A percentile compares a stretch with the other conserved stretches of the same genome.
Conservation (phyloP, 1,140 invertebrate genomes). For the Tetragonula clypearis region DNA sequence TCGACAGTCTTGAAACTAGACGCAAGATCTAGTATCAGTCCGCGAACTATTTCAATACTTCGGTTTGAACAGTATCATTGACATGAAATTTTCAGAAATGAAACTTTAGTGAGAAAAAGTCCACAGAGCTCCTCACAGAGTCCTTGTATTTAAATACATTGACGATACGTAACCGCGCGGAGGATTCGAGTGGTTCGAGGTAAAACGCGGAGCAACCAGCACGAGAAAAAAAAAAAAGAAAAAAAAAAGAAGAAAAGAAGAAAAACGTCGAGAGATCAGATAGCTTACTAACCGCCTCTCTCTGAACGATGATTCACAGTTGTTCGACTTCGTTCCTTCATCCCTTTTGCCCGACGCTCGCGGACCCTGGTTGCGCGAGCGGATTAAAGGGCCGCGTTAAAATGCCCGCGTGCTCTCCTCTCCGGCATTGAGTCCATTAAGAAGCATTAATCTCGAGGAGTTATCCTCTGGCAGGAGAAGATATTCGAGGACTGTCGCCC, state of each 20-base stretch:
- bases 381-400: conserved; percentile 46
- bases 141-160: no score
- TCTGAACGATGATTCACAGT: not conserved
- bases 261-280: not conserved
- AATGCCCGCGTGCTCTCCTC: conserved; percentile 35
- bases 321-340: not conserved
- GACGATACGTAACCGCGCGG: no score
- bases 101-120: no score
- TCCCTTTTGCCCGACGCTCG: not conserved
- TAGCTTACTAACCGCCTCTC: not conserved
- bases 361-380: conserved; percentile 9
- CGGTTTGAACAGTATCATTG: no score
- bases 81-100: no score
- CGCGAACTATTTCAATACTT: no score
- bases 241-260: no score
- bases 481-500: conserved; percentile 47
- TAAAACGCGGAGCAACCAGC: not conserved
- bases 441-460: conserved; percentile 65
- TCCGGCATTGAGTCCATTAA: conserved; percentile 63
- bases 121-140: no score
- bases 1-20: no score
- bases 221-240: not conserved
- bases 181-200: no score
- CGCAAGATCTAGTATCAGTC: no score
- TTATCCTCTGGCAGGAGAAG: conserved; percentile 55